A percentile compares a stretch with the other conserved stretches of the same genome.
Conservation (phyloP, 1,140 invertebrate genomes). For the Rhopalosiphum padi region DNA sequence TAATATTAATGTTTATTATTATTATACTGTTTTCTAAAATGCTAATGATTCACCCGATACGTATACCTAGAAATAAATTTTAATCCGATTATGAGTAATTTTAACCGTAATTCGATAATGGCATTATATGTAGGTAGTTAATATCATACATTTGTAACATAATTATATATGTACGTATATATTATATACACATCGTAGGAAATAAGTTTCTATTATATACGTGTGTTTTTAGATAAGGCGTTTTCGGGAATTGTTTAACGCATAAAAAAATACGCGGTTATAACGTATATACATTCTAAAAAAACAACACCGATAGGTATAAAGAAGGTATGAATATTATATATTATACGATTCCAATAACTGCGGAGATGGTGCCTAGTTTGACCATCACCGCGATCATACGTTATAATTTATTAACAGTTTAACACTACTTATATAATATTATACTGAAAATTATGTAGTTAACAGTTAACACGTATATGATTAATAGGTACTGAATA, state of each 20-base stretch:
- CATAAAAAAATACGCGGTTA: background rate
- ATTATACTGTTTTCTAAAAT: background rate
- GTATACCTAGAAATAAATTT: background rate
- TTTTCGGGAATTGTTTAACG: background rate
- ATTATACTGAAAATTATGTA: no score
- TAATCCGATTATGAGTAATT: slow-evolving; percentile 4
- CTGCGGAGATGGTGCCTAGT: no score
- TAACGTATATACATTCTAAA: background rate
- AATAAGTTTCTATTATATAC: background rate
- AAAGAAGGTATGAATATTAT: no score
- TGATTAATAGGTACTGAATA: background rate
- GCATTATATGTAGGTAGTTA: background rate
- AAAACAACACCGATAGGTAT: background rate
- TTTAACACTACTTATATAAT: no score
- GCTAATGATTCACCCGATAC: background rate
- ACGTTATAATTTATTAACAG: no score
- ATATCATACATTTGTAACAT: background rate
- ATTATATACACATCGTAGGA: background rate
- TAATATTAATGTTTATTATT: background rate
- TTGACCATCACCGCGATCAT: no score
- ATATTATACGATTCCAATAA: no score
- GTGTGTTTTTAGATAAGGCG: background rate
- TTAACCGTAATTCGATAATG: background rate
- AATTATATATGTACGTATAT: background rate
- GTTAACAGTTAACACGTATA: no score